Evolutionary conservation across 2,113 vertebrate species (phyloP).

Genomic region (Taurulus bubalis): DNA sequence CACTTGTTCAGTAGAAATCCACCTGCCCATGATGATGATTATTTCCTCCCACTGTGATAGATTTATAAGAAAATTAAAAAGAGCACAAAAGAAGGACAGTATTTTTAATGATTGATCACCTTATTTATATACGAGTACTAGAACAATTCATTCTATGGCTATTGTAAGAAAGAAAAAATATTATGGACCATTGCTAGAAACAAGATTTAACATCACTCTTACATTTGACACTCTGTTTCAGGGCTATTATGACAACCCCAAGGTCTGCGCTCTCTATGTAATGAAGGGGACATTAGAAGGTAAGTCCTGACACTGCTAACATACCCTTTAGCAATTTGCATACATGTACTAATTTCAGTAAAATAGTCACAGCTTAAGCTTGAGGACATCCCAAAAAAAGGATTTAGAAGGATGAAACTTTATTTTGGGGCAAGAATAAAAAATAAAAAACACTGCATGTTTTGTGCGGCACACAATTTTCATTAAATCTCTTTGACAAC

Average conservation of each 20-base stretch:
- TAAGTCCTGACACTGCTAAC: slow-evolving; percentile 75
- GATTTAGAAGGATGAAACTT: neutral
- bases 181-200: neutral
- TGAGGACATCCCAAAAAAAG: neutral
- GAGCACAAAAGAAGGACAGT: neutral
- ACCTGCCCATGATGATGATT: neutral
- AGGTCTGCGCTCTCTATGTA: slow-evolving; percentile 96
- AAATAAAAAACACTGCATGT: neutral
- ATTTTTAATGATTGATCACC: neutral
- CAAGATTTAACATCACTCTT: neutral
- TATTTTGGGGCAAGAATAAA: neutral
- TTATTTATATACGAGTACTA: neutral
- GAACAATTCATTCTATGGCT: neutral
- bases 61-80: neutral
- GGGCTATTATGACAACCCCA: slow-evolving; percentile 99
- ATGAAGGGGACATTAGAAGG: slow-evolving; percentile 95
- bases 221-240: slow-evolving; percentile 65
- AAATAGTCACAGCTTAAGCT: neutral
- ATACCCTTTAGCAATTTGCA: neutral
- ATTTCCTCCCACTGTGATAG: neutral
- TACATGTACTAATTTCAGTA: neutral
- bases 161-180: neutral
- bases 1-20: neutral
- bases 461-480: neutral
- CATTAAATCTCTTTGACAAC: neutral